Evolutionary conservation across 2,797 vertebrate genomes (phyloP).

Genomic region (Parotocinclus haroldoi): DNA sequence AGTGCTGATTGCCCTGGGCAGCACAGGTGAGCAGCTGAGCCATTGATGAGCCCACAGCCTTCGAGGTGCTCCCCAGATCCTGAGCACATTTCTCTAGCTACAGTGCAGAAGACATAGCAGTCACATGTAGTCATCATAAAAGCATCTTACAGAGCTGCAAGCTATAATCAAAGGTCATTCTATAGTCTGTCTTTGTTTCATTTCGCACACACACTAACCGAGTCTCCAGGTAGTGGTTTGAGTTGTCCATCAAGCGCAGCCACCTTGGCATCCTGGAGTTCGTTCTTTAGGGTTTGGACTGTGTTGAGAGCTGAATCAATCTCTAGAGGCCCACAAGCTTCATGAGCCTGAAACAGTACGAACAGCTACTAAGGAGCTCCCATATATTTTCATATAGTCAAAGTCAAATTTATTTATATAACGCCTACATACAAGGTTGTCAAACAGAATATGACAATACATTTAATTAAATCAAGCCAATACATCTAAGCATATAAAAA

Average conservation of each 20-base stretch:
- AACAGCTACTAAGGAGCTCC: slow-evolving; percentile 1
- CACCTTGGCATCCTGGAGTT: slow-evolving; percentile 97
- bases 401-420: too few relatives aligned
- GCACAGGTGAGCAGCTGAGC: slow-evolving; percentile 95
- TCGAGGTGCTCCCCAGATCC: slow-evolving; percentile 95
- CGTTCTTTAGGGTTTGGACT: slow-evolving; percentile 89
- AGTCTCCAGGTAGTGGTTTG: slow-evolving; percentile 95
- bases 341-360: slow-evolving; percentile 79
- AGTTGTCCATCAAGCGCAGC: slow-evolving; percentile 86
- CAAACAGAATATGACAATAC: too few relatives aligned
- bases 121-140: not conserved
- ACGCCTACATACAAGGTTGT: too few relatives aligned
- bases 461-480: too few relatives aligned
- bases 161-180: not conserved
- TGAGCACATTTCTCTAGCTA: slow-evolving; percentile 97
- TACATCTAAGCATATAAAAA: too few relatives aligned
- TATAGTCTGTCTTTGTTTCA: not conserved
- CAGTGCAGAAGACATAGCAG: slow-evolving; percentile 12
- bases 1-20: slow-evolving; percentile 96
- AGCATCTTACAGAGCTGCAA: not conserved
- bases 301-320: slow-evolving; percentile 94
- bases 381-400: too few relatives aligned
- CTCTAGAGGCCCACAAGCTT: slow-evolving; percentile 96
- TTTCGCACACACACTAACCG: slow-evolving; percentile 69
- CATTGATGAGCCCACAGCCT: slow-evolving; percentile 97